These are phyloP conservation scores for Tolmerus cingulatus DNA, from an alignment of 2,888 invertebrate genomes.

Conservation along the genomic window DNA sequence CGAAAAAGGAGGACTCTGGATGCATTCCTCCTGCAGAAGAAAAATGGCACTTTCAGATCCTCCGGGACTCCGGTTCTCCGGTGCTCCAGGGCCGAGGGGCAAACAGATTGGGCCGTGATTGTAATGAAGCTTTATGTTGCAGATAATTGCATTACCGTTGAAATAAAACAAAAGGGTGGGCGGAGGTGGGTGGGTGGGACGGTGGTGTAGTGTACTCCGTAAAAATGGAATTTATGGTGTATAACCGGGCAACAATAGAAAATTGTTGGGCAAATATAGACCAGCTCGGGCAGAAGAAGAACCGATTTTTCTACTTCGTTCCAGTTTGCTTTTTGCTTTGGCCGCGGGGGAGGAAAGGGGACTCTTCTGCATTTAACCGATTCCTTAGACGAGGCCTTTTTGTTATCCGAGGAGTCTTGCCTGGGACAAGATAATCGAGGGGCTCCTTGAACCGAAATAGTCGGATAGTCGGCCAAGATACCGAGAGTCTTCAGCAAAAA, in stretches of 20 bases:
- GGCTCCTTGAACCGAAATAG: constrained; percentile 3
- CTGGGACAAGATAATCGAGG: constrained; percentile 23
- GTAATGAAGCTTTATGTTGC: constrained; percentile 51
- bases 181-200: background rate
- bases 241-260: constrained; percentile 36
- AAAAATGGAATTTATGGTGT: constrained; percentile 35
- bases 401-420: background rate
- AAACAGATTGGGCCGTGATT: constrained; percentile 42
- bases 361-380: constrained; percentile 28
- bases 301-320: constrained; percentile 15
- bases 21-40: background rate
- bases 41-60: constrained; percentile 9
- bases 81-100: background rate
- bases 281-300: background rate
- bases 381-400: background rate
- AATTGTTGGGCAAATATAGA: constrained; percentile 29
- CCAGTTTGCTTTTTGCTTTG: background rate
- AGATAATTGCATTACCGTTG: constrained; percentile 50
- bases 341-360: background rate
- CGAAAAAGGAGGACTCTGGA: background rate
- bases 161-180: background rate
- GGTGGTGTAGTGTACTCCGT: background rate
- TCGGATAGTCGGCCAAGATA: constrained; percentile 1
- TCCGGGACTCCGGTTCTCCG: background rate
- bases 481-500: background rate